A percentile compares a stretch with the other conserved stretches of the same genome.
Conservation (phyloP, 2,113 vertebrate species). For the Gymnogyps californianus region DNA sequence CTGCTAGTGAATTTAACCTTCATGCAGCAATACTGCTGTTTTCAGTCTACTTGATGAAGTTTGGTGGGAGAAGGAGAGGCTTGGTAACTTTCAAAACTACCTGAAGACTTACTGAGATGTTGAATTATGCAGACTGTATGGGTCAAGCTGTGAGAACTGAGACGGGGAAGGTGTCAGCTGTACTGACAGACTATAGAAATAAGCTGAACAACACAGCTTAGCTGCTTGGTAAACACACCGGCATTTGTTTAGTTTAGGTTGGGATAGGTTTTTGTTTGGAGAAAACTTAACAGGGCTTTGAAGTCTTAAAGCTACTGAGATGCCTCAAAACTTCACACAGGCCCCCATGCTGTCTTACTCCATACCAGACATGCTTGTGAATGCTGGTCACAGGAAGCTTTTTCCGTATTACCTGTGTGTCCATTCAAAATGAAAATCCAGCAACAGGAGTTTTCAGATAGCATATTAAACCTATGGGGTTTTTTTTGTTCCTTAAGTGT, state of each 20-base stretch:
- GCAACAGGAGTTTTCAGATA: neutral
- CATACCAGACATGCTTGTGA: neutral
- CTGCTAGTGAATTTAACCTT: neutral
- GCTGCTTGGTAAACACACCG: neutral
- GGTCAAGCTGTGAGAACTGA: neutral
- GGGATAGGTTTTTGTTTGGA: neutral
- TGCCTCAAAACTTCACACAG: neutral
- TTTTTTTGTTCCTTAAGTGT: neutral
- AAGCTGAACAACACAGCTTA: neutral
- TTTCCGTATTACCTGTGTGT: neutral
- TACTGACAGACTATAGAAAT: neutral
- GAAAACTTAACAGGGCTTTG: neutral
- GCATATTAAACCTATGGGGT: neutral
- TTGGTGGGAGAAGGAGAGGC: neutral
- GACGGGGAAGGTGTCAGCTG: neutral
- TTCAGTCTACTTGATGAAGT: neutral
- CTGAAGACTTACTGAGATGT: neutral
- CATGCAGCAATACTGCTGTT: neutral
- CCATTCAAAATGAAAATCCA: neutral
- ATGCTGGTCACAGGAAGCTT: neutral
- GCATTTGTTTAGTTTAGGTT: neutral
- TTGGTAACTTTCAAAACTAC: neutral
- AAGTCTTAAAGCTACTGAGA: neutral
- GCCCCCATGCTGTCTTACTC: neutral
- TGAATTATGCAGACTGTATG: neutral